These are phyloP conservation scores for Trachops cirrhosus DNA, from an alignment of 2,797 vertebrate species.

Conservation along the genomic window DNA sequence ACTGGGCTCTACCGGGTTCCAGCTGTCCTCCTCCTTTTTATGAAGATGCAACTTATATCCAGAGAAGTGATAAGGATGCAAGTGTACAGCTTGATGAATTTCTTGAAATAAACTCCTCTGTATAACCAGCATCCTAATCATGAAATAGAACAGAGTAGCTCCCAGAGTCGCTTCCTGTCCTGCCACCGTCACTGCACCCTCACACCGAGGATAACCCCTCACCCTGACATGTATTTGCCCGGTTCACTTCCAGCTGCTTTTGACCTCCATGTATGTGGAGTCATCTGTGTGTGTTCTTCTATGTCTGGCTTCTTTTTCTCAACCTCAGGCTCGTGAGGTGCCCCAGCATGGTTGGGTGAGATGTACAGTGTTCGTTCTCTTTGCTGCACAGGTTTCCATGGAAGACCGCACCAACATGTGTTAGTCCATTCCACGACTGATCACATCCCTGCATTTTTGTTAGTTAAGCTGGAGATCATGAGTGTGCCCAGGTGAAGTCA, in stretches of 20 bases:
- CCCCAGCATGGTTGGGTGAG: too few relatives aligned
- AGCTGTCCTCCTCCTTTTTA: neutral
- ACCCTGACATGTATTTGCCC: neutral
- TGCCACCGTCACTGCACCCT: fast-evolving
- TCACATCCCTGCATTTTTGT: neutral
- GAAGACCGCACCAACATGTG: neutral
- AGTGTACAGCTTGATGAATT: neutral
- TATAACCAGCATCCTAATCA: neutral
- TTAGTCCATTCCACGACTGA: neutral
- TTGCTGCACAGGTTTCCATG: neutral
- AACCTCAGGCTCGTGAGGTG: neutral
- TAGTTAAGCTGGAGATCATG: neutral
- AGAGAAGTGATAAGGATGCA: neutral
- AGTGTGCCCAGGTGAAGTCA: neutral
- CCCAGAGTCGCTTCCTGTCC: neutral
- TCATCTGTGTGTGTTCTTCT: neutral
- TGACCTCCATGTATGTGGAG: neutral
- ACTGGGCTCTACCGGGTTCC: neutral
- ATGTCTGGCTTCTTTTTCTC: neutral
- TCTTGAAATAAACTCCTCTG: neutral
- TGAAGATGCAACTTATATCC: neutral
- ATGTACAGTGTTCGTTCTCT: neutral
- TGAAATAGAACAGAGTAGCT: neutral
- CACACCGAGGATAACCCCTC: neutral
- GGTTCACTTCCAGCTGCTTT: neutral